Percentiles rank a stretch among this genome's conserved stretches.
These are phyloP conservation scores for Macropodus opercularis DNA, from an alignment of 2,797 vertebrate genomes.

Conservation along the genomic window DNA sequence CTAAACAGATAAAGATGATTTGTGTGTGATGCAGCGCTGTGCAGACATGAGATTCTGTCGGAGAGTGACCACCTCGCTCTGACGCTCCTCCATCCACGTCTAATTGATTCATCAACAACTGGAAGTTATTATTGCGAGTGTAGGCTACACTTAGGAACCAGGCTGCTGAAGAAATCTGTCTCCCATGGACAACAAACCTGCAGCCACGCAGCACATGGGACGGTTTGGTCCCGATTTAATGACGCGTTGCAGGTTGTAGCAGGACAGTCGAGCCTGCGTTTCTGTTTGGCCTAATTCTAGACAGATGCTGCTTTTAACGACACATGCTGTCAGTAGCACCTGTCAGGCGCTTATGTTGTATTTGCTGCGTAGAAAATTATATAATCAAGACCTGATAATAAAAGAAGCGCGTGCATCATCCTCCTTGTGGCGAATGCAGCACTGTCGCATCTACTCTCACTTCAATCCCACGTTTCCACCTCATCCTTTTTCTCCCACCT, in stretches of 20 bases:
- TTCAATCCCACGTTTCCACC: slow-evolving; percentile 7
- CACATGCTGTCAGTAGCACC: background rate
- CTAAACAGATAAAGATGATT: background rate
- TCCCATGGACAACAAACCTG: slow-evolving; percentile 14
- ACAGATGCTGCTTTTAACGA: slow-evolving; percentile 24
- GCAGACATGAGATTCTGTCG: too few species aligned
- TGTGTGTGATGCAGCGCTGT: too few species aligned
- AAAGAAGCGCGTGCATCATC: slow-evolving; percentile 16
- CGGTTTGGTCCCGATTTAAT: too few species aligned
- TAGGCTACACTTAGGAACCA: slow-evolving; percentile 17
- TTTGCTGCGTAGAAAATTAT: slow-evolving; percentile 9
- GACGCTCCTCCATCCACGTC: background rate
- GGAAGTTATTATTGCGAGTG: slow-evolving; percentile 20
- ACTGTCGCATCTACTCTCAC: background rate
- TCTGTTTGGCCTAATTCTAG: too few species aligned
- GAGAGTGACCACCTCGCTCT: too few species aligned
- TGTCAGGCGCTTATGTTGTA: background rate
- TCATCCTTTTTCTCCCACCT: slow-evolving; percentile 27
- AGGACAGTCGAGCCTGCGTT: too few species aligned
- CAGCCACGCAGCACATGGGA: slow-evolving; percentile 1
- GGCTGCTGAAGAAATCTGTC: slow-evolving; percentile 43
- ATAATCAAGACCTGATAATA: slow-evolving; percentile 4
- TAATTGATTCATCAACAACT: slow-evolving; percentile 31
- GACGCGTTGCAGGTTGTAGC: too few species aligned
- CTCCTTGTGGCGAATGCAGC: background rate